Evolutionary conservation across 1,140 invertebrate species (phyloP).

Genomic region (Campoletis sonorensis): DNA sequence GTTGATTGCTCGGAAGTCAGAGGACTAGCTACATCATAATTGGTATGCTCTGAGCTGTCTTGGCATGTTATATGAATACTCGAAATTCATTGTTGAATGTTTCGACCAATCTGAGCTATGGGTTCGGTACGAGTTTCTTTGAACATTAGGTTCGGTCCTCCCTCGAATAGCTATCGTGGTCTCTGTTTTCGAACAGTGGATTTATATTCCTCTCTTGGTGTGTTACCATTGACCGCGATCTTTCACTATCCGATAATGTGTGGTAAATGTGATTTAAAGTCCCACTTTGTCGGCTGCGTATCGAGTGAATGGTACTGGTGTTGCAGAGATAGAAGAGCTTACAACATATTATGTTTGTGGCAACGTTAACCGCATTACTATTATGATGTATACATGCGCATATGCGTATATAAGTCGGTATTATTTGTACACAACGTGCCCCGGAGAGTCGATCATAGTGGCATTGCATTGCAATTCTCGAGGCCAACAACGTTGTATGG

Average conservation of each 20-base stretch:
- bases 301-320: background rate
- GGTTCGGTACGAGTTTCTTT: background rate
- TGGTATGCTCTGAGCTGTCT: background rate
- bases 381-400: background rate
- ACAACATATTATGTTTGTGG: slow-evolving; percentile 11
- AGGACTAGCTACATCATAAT: no score
- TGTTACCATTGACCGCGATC: slow-evolving; percentile 55
- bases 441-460: slow-evolving; percentile 21
- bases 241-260: slow-evolving; percentile 56
- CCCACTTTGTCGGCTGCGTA: background rate
- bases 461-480: slow-evolving; percentile 40
- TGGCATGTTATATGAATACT: background rate
- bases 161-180: slow-evolving; percentile 46
- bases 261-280: slow-evolving; percentile 62
- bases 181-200: slow-evolving; percentile 35
- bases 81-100: slow-evolving; percentile 11
- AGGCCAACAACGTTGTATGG: slow-evolving; percentile 41
- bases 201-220: slow-evolving; percentile 46
- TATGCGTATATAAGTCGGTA: background rate
- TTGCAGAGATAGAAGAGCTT: background rate
- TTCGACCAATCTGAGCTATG: background rate
- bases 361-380: background rate
- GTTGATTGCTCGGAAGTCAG: no score
- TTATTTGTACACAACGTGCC: slow-evolving; percentile 23
- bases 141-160: background rate